Evolutionary conservation across 2,888 invertebrate species (phyloP), one percentile per base, ranked within the genome.

Genomic region (Nomada fucata): DNA sequence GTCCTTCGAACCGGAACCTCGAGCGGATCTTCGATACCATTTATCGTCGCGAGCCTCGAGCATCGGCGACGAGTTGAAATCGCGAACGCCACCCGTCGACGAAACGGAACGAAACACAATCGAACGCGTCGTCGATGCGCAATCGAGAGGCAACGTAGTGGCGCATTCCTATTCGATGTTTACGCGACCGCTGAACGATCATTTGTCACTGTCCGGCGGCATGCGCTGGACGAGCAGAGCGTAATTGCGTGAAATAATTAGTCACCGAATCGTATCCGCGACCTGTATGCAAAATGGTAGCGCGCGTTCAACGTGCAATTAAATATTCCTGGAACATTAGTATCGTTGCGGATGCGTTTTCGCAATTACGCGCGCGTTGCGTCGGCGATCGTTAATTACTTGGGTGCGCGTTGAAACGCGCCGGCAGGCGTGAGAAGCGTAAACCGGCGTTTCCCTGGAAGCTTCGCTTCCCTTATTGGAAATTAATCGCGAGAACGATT

Each of bases 191-290:
- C 42, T 42, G n/a, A 13, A 13, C 63, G 74, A 53, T 78, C 82
- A 64, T 82, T 82, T 75, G 78, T 83, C 83, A 83, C 57, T 83
- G 83, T 82, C 83, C 67, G 10, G 11, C 59, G 44, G 64, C 65
- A 67, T 72, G 76, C 67, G n/a, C 20, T 23, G 26, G 20, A 64
- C 61, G 44, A 53, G 20, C 57, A 23, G 75, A 18, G 63, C 81
- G 73, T 82, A 77, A 83, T 83, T 74, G 73, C 67, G 29, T 29
- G 20, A 20, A 63, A 64, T 74, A 69, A 83, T 82, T 75, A 82
- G 63, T 78, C 82, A 67, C 61, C 77, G 73, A 83, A 82, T 70
- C 65, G 67, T 74, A 55, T 47, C 18, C 53, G 18, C 55, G 23
- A 50, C 61, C 63, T 29, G 50, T 68, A 76, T 60, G 82, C 72